These are phyloP conservation scores for Oligia latruncula DNA, from an alignment of 2,888 invertebrate genomes.

Conservation along the genomic window DNA sequence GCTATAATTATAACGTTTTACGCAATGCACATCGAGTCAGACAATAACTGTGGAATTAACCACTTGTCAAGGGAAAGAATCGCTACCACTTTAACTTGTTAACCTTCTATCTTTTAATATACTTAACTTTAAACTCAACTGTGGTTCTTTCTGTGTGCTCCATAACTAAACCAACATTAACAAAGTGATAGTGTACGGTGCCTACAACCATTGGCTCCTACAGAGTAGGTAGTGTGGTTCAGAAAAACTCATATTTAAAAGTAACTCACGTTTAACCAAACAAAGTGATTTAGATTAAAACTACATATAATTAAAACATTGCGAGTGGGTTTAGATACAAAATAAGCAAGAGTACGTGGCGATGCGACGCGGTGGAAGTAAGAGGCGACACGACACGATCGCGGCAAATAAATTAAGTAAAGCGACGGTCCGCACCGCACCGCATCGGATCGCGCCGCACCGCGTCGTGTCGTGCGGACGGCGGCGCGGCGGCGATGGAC, in stretches of 20 bases:
- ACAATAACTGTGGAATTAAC: no score
- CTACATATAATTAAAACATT: slow-evolving; percentile 48
- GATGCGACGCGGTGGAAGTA: slow-evolving; percentile 52
- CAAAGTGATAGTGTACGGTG: no score
- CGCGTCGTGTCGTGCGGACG: slow-evolving; percentile 28
- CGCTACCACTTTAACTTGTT: no score
- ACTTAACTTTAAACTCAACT: no score
- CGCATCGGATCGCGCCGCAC: not conserved
- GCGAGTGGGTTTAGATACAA: slow-evolving; percentile 35
- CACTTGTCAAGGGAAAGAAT: no score
- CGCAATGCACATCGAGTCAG: no score
- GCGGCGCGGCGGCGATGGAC: slow-evolving; percentile 1
- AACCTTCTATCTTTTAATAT: no score
- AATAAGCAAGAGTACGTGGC: slow-evolving; percentile 33
- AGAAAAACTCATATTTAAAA: not conserved
- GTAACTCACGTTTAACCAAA: slow-evolving; percentile 1
- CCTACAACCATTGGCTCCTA: no score
- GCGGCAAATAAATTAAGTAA: slow-evolving; percentile 63
- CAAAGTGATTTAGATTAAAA: slow-evolving; percentile 30
- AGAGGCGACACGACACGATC: slow-evolving; percentile 42
- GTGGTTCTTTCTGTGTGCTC: no score
- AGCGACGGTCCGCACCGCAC: slow-evolving; percentile 32
- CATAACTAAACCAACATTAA: no score
- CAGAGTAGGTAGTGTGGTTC: not conserved
- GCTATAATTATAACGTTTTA: no score